A percentile compares a stretch with the other conserved stretches of the same genome.
Evolutionary conservation across 2,888 invertebrate genomes (phyloP).

Genomic region (Margaritifera margaritifera): DNA sequence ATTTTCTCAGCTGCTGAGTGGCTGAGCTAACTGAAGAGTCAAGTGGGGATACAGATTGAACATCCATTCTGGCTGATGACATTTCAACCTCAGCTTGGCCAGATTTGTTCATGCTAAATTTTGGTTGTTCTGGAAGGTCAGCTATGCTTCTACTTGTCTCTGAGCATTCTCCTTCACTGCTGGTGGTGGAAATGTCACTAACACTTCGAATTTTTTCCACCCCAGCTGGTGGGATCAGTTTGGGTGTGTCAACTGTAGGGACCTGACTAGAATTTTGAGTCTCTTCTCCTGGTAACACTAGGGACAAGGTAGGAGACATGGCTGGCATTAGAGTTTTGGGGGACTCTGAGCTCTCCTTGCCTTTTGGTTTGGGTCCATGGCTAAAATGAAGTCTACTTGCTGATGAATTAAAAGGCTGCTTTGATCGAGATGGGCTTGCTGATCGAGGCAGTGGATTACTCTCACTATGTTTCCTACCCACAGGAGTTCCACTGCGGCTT

Average conservation of each 20-base stretch:
- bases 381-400: slow-evolving; percentile 20
- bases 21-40: slow-evolving; percentile 31
- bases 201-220: slow-evolving; percentile 35
- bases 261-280: slow-evolving; percentile 24
- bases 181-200: slow-evolving; percentile 39
- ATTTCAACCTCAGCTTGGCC: slow-evolving; percentile 32
- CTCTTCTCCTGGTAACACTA: slow-evolving; percentile 42
- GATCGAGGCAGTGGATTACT: slow-evolving; percentile 38
- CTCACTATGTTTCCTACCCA: slow-evolving; percentile 41
- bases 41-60: slow-evolving; percentile 12
- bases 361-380: slow-evolving; percentile 17
- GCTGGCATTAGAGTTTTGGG: slow-evolving; percentile 65
- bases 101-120: slow-evolving; percentile 30
- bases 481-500: slow-evolving; percentile 39
- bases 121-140: slow-evolving; percentile 31
- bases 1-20: slow-evolving; percentile 57
- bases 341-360: slow-evolving; percentile 18
- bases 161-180: slow-evolving; percentile 16
- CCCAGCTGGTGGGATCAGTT: slow-evolving; percentile 57
- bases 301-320: slow-evolving; percentile 55
- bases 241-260: slow-evolving; percentile 39
- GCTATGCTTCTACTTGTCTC: slow-evolving; percentile 18
- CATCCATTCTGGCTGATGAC: slow-evolving; percentile 25
- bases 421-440: slow-evolving; percentile 6
- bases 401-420: slow-evolving; percentile 12